A percentile compares a stretch with the other conserved stretches of the same genome.
These are phyloP conservation scores for Amblyteles armatorius DNA, from an alignment of 2,888 invertebrate genomes.

Conservation along the genomic window DNA sequence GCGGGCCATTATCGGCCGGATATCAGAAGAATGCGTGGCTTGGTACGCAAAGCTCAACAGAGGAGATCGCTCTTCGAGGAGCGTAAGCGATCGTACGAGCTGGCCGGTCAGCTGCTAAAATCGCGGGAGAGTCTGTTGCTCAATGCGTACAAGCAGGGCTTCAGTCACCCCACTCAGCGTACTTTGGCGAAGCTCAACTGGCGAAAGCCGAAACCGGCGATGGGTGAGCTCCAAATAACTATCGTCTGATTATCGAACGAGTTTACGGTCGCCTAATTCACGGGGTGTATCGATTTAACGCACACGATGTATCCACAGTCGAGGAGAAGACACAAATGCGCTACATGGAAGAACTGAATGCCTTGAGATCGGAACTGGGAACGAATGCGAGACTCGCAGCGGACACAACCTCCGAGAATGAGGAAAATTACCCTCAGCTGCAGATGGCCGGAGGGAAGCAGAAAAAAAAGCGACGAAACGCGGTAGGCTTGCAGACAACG, in stretches of 20 bases:
- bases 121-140: constrained; percentile 88
- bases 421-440: constrained; percentile 81
- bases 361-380: constrained; percentile 80
- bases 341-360: constrained; percentile 81
- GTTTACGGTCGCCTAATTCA: not conserved
- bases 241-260: not conserved
- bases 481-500: constrained; percentile 73
- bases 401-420: constrained; percentile 82
- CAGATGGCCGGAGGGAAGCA: constrained; percentile 76
- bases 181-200: constrained; percentile 84
- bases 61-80: constrained; percentile 90
- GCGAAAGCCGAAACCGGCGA: constrained; percentile 84
- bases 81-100: constrained; percentile 84
- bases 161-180: constrained; percentile 84
- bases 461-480: constrained; percentile 75
- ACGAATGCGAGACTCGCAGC: constrained; percentile 75
- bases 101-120: constrained; percentile 84
- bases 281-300: not conserved
- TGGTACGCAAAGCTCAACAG: constrained; percentile 91
- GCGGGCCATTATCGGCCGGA: constrained; percentile 94
- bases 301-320: constrained; percentile 69
- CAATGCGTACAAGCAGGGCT: constrained; percentile 87
- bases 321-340: constrained; percentile 82
- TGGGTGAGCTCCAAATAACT: constrained; percentile 81
- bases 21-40: constrained; percentile 91